phyloP scores from a whole-genome alignment of 2,797 vertebrate genomes.

The Pangasius macronema region DNA sequence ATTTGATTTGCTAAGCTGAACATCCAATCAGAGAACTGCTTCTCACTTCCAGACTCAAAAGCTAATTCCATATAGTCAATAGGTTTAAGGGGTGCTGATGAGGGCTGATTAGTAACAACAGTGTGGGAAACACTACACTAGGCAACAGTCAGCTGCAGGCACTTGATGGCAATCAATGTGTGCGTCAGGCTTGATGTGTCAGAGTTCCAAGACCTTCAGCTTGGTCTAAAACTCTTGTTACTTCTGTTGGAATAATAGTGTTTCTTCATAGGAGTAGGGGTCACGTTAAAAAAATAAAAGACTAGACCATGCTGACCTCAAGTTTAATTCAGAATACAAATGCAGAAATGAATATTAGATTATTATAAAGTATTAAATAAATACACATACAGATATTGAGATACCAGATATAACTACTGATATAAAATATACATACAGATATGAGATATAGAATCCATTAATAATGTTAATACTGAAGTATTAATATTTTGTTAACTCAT shows the following conservation, averaged over 20 bases:
- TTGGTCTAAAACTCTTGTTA: background rate
- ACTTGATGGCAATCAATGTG: constrained; percentile 16
- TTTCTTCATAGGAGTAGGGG: background rate
- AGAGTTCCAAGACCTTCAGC: background rate
- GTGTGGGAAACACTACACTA: constrained; percentile 13
- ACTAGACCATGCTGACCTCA: background rate
- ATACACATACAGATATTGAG: background rate
- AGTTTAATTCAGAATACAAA: background rate
- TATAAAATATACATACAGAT: background rate
- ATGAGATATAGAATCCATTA: background rate
- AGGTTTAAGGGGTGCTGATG: constrained; percentile 11
- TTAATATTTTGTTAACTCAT: background rate
- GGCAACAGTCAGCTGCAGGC: constrained; percentile 32
- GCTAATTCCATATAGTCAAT: constrained; percentile 11
- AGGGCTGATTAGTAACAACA: constrained; percentile 20
- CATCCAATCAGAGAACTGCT: constrained; percentile 10
- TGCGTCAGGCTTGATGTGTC: background rate
- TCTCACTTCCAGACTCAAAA: background rate
- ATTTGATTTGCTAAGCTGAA: background rate
- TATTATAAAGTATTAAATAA: background rate
- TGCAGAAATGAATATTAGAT: background rate
- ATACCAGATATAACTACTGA: background rate
- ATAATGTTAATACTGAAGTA: background rate
- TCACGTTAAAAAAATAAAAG: background rate
- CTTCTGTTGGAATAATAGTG: background rate